phyloP scores from a whole-genome alignment of 2,797 vertebrate genomes.

The Rhinichthys osculus region DNA sequence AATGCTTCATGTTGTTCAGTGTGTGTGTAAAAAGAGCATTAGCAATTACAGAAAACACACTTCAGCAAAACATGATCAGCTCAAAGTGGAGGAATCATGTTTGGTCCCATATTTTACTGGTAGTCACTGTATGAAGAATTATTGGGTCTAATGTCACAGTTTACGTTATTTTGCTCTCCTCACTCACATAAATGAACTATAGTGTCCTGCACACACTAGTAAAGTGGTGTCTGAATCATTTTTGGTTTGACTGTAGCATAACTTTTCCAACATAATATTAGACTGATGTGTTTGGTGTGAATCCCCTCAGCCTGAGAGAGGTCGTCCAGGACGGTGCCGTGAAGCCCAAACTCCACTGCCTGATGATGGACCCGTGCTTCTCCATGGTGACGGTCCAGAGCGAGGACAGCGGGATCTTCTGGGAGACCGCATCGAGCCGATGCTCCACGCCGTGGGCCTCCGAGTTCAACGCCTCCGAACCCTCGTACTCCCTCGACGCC shows the following conservation, averaged over 20 bases:
- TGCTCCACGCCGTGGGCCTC: constrained; percentile 88
- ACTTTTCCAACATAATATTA: not conserved
- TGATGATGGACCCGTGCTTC: constrained; percentile 91
- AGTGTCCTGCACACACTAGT: too few species aligned
- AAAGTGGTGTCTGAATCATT: too few species aligned
- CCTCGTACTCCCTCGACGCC: constrained; percentile 72
- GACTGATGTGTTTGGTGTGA: not conserved
- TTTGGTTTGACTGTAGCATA: not conserved
- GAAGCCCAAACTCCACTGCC: constrained; percentile 88
- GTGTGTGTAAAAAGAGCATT: too few species aligned
- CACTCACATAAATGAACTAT: too few species aligned
- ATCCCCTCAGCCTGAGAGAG: constrained; percentile 83
- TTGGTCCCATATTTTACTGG: too few species aligned
- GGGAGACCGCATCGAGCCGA: constrained; percentile 88
- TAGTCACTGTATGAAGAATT: too few species aligned
- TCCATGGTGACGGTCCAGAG: constrained; percentile 93
- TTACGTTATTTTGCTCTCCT: too few species aligned
- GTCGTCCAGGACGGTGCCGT: constrained; percentile 82
- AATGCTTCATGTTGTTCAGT: too few species aligned
- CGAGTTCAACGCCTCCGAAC: constrained; percentile 77
- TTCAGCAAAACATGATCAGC: too few species aligned
- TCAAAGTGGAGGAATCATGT: too few species aligned
- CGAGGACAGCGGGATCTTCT: constrained; percentile 92
- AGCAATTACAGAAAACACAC: too few species aligned
- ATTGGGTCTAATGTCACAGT: too few species aligned